Evolutionary conservation across 1,140 invertebrate genomes (phyloP), one percentile per base, ranked within the genome.

Genomic region (Tachypleus tridentatus): DNA sequence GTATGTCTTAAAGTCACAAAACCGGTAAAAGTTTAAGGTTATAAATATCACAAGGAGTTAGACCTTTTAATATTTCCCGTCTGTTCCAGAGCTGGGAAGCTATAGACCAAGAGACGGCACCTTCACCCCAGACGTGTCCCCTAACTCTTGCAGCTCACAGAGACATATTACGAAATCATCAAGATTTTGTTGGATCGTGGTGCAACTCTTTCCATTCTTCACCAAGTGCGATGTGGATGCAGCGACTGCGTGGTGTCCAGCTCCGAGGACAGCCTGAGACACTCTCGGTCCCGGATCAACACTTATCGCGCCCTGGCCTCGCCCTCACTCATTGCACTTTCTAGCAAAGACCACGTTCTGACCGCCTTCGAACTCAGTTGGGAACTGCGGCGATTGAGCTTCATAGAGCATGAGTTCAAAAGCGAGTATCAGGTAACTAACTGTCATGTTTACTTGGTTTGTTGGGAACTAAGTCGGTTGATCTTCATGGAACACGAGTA

Each of bases 141-240:
- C 82, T 98, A 62, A 96, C 97, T 70, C 81, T 98, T 70, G 93
- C 95, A 3, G 93, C 94, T 29, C 95, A 98, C 77, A 82, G 91
- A 66, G 93, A 98, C 80, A 98, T n/a, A 97, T 80, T 98, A 97
- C 77, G 95, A 98, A 81, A 97, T 97, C 71, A 95, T 97, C 73
- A 98, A 98, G 82, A 91, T 98, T 70, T 83, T 98, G 6, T 79
- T 98, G 68, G 94, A 98, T 81, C 82, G 91, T 57, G 91, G 91
- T 10, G 88, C 89, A 4, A 85, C 84, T 8, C 79, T 95, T 65
- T 90, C 91, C 1, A 87, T 89, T 81, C 93, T 92, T 3, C 93
- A 96, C 75, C 91, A 94, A 76, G 88, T 93, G 72, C 83, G 85
- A 75, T 91, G 85, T 76, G 90, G 89, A 61, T 96, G 92, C 78